Evolutionary conservation across 2,888 invertebrate species (phyloP), one percentile per base, ranked within the genome.

Genomic region (Erynnis tages): DNA sequence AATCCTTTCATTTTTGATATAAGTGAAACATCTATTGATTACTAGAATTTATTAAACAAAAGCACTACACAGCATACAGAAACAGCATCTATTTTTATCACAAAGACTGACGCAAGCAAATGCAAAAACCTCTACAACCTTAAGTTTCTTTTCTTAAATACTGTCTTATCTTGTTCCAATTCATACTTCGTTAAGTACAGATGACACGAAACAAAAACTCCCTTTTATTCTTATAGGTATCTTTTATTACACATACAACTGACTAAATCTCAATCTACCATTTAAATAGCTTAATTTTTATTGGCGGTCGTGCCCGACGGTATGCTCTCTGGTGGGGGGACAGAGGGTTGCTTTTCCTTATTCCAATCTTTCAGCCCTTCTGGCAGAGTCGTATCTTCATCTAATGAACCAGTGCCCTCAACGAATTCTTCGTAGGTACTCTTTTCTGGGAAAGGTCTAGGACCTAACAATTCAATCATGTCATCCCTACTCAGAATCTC

Each of bases 381-480:
- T 0, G 99, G 99, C 63, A 99, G 90, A 0, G 93, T 85, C 0
- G 98, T 98, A 69, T 99, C 97, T 82, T 99, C 99, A 60, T 99
- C 99, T 67, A 99, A 93, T 0, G 98, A 98, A 1, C 99, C 99
- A 0, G 98, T 98, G 1, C 98, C 98, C 83, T 98, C 98, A 0
- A 99, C 99, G 82, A 99, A 99, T 75, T 99, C 97, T 82, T 99
- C 99, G 71, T 99, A 99, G 6, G 99, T 99, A 8, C 98, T 98
- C 89, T 99, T 99, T 82, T 99, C 99, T 7, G 95, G 95, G 92
- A 99, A 99, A 0, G 99, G 99, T 62, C 99, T 90, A 17, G 93
- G 91, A 0, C 99, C 99, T 38, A 99, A 90, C 25, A 99, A 86
- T 78, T 98, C 98, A 57, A 99, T 96, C 98, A 99, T 98, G 74